Evolutionary conservation across 2,888 invertebrate species (phyloP).

Genomic region (Autographa gamma): DNA sequence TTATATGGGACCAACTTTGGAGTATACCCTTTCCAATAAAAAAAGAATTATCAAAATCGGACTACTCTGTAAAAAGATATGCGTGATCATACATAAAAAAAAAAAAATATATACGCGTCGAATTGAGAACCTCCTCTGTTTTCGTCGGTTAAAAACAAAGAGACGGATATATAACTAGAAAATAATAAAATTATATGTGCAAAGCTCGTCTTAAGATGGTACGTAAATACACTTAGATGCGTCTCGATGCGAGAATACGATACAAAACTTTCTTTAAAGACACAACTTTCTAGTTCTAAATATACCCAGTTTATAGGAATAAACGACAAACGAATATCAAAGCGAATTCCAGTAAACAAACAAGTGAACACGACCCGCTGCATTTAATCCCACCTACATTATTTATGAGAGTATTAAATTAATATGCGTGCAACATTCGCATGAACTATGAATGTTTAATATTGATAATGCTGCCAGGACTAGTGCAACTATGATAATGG

Average conservation of each 20-base stretch:
- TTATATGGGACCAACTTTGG: too few relatives aligned
- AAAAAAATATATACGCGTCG: too few relatives aligned
- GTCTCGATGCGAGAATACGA: slow-evolving; percentile 25
- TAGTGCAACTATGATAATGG: slow-evolving; percentile 41
- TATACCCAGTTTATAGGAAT: neutral
- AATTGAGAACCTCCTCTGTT: too few relatives aligned
- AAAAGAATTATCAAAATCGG: too few relatives aligned
- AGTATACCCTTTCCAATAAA: too few relatives aligned
- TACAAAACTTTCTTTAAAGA: neutral
- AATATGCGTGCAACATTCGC: slow-evolving; percentile 54
- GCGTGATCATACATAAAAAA: too few relatives aligned
- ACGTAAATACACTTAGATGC: neutral
- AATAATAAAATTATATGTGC: neutral
- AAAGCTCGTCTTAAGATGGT: neutral
- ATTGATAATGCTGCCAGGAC: slow-evolving; percentile 38
- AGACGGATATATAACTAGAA: neutral
- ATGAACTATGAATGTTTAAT: slow-evolving; percentile 57
- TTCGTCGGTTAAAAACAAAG: too few relatives aligned
- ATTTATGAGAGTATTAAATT: slow-evolving; percentile 52
- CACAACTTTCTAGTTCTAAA: neutral
- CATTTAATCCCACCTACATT: slow-evolving; percentile 48
- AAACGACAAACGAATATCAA: slow-evolving; percentile 21
- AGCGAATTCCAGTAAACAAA: slow-evolving; percentile 29
- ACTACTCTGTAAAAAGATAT: too few relatives aligned
- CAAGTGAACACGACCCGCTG: slow-evolving; percentile 26